Evolutionary conservation across 2,113 vertebrate genomes (phyloP).

Genomic region (Rutilus rutilus): DNA sequence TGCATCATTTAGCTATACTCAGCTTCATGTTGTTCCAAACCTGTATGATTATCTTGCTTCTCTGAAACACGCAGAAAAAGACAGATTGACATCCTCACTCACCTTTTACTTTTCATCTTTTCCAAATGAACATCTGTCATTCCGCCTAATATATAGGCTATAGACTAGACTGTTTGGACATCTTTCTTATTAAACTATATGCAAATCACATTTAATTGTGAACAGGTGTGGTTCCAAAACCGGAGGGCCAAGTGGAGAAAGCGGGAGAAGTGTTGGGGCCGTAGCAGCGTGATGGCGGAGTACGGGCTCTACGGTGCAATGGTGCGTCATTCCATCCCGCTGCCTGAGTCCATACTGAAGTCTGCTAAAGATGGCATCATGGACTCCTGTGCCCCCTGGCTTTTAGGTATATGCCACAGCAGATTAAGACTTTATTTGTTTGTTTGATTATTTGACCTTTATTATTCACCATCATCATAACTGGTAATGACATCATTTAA

Average conservation of each 20-base stretch:
- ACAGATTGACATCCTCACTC: background rate
- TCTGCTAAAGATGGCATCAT: slow-evolving; percentile 99
- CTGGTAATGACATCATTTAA: too few species aligned
- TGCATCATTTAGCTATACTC: background rate
- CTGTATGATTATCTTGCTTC: background rate
- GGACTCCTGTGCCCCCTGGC: slow-evolving; percentile 99
- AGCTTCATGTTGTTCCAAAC: background rate
- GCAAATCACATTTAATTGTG: background rate
- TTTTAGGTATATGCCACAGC: slow-evolving; percentile 88
- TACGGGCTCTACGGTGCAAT: slow-evolving; percentile 97
- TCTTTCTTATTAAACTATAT: background rate
- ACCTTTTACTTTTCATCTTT: background rate
- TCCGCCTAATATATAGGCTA: background rate
- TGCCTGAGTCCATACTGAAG: slow-evolving; percentile 98
- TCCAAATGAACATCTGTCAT: background rate
- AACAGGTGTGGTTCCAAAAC: slow-evolving; percentile 99
- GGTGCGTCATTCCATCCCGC: slow-evolving; percentile 97
- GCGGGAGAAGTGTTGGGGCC: slow-evolving; percentile 98
- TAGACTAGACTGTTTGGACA: background rate
- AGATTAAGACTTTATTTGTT: background rate
- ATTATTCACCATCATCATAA: background rate
- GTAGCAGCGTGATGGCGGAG: slow-evolving; percentile 98
- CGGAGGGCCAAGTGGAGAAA: slow-evolving; percentile 98
- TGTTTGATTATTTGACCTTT: background rate
- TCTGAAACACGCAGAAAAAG: background rate